phyloP scores from a whole-genome alignment of 2,888 invertebrate genomes.

The Xestia c-nigrum region DNA sequence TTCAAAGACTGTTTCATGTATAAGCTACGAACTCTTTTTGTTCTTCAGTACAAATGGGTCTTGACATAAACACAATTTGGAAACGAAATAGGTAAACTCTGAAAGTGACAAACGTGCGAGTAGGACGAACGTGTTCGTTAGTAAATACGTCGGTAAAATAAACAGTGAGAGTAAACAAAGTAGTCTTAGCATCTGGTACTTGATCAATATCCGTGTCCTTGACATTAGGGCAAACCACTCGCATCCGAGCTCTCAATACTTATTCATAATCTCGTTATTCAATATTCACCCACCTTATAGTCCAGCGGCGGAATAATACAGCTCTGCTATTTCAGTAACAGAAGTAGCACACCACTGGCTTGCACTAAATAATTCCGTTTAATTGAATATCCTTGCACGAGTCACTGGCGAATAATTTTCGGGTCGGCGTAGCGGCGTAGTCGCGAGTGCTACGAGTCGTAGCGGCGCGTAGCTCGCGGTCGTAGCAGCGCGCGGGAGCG shows the following conservation, averaged over 20 bases:
- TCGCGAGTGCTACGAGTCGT: slow-evolving; percentile 80
- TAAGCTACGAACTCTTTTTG: slow-evolving; percentile 17
- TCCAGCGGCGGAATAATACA: slow-evolving; percentile 61
- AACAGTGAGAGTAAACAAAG: slow-evolving; percentile 62
- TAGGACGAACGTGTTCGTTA: slow-evolving; percentile 20
- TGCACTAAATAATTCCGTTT: slow-evolving; percentile 73
- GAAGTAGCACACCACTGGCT: slow-evolving; percentile 72
- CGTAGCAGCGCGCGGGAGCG: slow-evolving; percentile 84
- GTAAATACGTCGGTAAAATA: slow-evolving; percentile 54
- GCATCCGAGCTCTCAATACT: slow-evolving; percentile 73
- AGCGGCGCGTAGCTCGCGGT: slow-evolving; percentile 81
- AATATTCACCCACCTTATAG: slow-evolving; percentile 83
- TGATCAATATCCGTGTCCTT: slow-evolving; percentile 88
- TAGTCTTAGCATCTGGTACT: slow-evolving; percentile 69
- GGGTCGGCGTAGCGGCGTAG: slow-evolving; percentile 78
- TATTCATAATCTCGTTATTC: slow-evolving; percentile 78
- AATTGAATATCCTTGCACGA: slow-evolving; percentile 72
- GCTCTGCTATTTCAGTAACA: slow-evolving; percentile 64
- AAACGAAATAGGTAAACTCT: slow-evolving; percentile 29
- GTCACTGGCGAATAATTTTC: slow-evolving; percentile 76
- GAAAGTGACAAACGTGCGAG: slow-evolving; percentile 31
- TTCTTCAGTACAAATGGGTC: slow-evolving; percentile 25
- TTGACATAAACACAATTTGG: slow-evolving; percentile 33
- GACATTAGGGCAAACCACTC: slow-evolving; percentile 81
- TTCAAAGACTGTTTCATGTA: slow-evolving; percentile 60